Conservation (phyloP, 1,140 invertebrate species). For the Lepidotrigona ventralis region DNA sequence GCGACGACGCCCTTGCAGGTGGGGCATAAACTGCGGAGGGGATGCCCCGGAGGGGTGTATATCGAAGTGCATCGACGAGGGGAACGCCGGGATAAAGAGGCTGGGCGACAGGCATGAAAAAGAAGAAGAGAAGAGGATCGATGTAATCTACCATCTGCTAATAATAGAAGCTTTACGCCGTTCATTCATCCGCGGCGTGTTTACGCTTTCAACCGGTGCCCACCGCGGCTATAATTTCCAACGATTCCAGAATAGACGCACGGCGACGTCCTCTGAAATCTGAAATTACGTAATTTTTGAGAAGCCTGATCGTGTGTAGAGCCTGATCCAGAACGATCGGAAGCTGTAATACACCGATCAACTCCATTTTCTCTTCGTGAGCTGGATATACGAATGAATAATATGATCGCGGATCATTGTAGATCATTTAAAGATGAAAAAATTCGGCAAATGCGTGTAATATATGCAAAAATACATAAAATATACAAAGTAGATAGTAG, state of each 20-base stretch:
- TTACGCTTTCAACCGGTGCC: conserved; percentile 40
- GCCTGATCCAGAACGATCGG: no score
- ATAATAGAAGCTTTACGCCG: conserved; percentile 76
- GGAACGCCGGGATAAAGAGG: conserved; percentile 56
- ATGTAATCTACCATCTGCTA: conserved; percentile 79
- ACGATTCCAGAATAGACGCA: neutral
- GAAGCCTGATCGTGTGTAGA: neutral
- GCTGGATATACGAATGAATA: no score
- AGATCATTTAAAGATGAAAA: no score
- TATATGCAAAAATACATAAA: no score
- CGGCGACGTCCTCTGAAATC: neutral
- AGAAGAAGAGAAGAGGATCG: conserved; percentile 71
- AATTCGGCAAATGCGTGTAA: no score
- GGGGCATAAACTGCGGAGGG: conserved; percentile 72
- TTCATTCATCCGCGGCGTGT: conserved; percentile 71
- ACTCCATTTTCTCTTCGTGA: no score
- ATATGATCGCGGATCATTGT: no score
- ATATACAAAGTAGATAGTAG: no score
- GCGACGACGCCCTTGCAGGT: conserved; percentile 74
- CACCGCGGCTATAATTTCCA: conserved; percentile 14
- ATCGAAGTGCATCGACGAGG: conserved; percentile 54
- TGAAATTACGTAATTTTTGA: conserved; percentile 29
- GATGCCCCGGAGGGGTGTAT: conserved; percentile 48
- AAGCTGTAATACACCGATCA: no score
- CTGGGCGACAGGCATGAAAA: conserved; percentile 51